phyloP scores from a whole-genome alignment of 2,113 vertebrate species.

The Malurus cyaneus region DNA sequence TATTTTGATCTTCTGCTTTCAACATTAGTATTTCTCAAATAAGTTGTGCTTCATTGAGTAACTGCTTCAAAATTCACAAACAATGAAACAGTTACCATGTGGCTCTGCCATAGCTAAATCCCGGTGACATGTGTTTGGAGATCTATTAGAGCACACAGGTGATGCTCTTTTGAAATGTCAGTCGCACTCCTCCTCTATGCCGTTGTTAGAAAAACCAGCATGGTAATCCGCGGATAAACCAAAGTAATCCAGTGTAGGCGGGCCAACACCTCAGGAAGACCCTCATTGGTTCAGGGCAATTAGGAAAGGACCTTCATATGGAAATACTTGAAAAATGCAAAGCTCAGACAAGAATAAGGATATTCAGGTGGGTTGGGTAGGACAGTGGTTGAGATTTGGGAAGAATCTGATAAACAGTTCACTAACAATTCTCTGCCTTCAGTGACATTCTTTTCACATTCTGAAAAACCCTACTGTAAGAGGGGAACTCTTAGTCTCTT shows the following conservation, averaged over 20 bases:
- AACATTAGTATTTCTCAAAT: background rate
- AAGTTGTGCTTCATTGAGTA: background rate
- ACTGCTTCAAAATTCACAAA: background rate
- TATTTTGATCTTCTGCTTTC: background rate
- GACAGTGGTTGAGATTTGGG: rapidly evolving
- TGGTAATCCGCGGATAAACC: background rate
- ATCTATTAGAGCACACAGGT: too few species aligned
- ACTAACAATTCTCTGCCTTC: background rate
- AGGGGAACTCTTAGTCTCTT: background rate
- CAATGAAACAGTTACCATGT: background rate
- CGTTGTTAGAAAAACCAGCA: background rate
- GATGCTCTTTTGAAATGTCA: background rate
- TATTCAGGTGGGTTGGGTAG: rapidly evolving
- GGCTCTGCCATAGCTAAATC: background rate
- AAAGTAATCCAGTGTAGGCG: rapidly evolving
- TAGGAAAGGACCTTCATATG: too few species aligned
- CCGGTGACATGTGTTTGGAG: too few species aligned
- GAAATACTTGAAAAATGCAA: background rate
- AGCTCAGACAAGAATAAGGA: background rate
- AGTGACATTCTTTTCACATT: background rate
- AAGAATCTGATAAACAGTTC: background rate
- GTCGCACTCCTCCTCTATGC: background rate
- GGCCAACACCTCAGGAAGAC: background rate
- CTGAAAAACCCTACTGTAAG: background rate
- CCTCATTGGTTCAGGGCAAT: background rate